phyloP scores from a whole-genome alignment of 23 tunicate species.

The Botrylloides violaceus region DNA sequence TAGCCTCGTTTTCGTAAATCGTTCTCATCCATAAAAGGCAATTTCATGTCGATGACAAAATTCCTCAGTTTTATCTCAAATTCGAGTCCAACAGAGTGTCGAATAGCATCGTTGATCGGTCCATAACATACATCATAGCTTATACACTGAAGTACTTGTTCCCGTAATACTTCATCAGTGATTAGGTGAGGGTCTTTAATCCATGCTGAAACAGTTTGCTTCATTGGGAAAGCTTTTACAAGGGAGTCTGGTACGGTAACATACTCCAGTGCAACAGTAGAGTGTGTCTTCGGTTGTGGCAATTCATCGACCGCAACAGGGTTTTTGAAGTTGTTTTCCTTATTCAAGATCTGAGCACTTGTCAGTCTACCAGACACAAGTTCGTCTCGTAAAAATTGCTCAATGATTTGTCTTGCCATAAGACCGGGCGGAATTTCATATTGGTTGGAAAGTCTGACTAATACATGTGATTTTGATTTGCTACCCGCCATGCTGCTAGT shows the following conservation, averaged over 20 bases:
- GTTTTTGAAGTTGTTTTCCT: not conserved
- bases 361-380: not conserved
- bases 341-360: not conserved
- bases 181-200: conserved; percentile 64
- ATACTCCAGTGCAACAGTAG: not conserved
- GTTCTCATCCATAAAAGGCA: conserved; percentile 75
- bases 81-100: conserved; percentile 77
- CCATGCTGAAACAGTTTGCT: conserved; percentile 25
- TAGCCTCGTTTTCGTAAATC: conserved; percentile 68
- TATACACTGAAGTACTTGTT: conserved; percentile 46
- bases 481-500: not conserved
- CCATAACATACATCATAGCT: conserved; percentile 70
- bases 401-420: conserved; percentile 34
- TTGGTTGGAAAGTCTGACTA: conserved; percentile 20
- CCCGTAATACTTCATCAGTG: conserved; percentile 27
- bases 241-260: not conserved
- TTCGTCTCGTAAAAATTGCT: conserved; percentile 21
- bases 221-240: not conserved
- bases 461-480: conserved; percentile 3
- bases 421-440: conserved; percentile 30
- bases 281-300: not conserved
- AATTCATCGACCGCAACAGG: not conserved
- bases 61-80: conserved; percentile 48
- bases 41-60: conserved; percentile 28
- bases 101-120: conserved; percentile 68